phyloP scores from a whole-genome alignment of 2,888 invertebrate species.

The Dastarcus helophoroides region DNA sequence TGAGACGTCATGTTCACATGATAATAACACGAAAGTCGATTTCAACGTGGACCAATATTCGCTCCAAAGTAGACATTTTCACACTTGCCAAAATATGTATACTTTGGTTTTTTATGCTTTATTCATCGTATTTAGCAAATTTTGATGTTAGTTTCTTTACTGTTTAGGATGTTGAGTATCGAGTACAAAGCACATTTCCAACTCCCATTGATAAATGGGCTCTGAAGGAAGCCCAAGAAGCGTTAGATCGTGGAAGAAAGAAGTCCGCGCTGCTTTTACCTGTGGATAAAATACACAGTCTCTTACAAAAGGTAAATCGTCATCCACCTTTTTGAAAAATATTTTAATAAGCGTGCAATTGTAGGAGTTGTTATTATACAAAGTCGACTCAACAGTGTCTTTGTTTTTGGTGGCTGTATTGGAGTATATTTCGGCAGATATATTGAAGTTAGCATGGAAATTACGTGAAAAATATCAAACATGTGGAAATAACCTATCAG shows the following conservation, averaged over 20 bases:
- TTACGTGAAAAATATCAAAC: slow-evolving; percentile 93
- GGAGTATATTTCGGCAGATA: slow-evolving; percentile 92
- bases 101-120: no score
- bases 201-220: slow-evolving; percentile 93
- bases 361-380: slow-evolving; percentile 76
- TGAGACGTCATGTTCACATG: no score
- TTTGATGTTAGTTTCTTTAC: slow-evolving; percentile 4
- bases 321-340: not conserved
- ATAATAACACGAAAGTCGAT: no score
- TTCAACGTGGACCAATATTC: no score
- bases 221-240: slow-evolving; percentile 76
- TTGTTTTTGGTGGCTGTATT: slow-evolving; percentile 85
- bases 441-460: slow-evolving; percentile 91
- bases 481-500: slow-evolving; percentile 80
- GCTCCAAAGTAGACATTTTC: no score
- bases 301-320: slow-evolving; percentile 61
- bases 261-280: slow-evolving; percentile 64
- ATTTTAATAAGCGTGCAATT: slow-evolving; percentile 17
- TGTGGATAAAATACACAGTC: slow-evolving; percentile 78
- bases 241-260: slow-evolving; percentile 68
- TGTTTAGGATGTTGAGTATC: slow-evolving; percentile 84
- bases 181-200: slow-evolving; percentile 87
- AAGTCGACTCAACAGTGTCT: slow-evolving; percentile 78
- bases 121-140: no score
- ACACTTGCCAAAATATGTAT: no score